Conservation (phyloP, 2,888 invertebrate genomes). For the Tipula vernalis region DNA sequence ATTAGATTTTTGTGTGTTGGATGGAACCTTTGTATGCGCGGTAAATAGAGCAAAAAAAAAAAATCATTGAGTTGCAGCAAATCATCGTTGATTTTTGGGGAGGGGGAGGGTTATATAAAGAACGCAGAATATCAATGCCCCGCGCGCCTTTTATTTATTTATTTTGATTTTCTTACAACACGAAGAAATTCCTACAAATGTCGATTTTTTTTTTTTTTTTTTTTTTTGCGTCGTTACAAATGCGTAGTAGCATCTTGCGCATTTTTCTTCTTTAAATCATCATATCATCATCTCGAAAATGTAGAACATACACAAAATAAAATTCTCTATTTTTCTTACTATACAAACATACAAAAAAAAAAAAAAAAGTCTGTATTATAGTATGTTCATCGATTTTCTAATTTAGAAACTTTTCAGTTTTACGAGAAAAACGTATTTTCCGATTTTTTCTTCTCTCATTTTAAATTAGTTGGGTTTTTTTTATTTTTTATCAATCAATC, state of each 20-base stretch:
- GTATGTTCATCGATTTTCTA: background rate
- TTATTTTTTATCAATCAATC: background rate
- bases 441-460: background rate
- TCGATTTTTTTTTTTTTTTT: background rate
- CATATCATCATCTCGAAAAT: background rate
- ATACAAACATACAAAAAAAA: background rate
- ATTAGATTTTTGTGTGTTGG: background rate
- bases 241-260: conserved; percentile 4
- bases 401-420: background rate
- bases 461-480: background rate
- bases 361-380: background rate
- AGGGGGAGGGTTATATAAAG: background rate
- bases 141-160: background rate
- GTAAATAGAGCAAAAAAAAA: background rate
- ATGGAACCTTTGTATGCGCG: too few relatives aligned
- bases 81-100: background rate
- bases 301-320: background rate
- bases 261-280: background rate
- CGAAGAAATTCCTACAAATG: background rate
- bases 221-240: background rate
- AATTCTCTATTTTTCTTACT: background rate
- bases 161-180: background rate
- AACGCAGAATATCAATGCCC: background rate
- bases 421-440: background rate
- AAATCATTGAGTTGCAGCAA: background rate